These are phyloP conservation scores for Steinernema khuongi DNA, from an alignment of 1,140 invertebrate species.

Conservation along the genomic window DNA sequence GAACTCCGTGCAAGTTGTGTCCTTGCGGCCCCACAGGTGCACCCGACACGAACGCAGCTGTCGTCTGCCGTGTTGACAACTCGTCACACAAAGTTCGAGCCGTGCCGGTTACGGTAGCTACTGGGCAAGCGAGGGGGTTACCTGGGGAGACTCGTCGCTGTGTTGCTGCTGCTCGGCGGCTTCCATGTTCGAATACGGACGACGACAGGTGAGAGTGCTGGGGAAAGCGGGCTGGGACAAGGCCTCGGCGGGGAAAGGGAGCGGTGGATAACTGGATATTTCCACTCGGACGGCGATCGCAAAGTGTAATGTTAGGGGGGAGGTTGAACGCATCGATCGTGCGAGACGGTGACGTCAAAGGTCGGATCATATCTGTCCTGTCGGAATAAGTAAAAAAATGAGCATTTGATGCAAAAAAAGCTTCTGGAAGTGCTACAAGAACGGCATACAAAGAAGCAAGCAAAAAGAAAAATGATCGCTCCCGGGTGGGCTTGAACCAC, in stretches of 20 bases:
- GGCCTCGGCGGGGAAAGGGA: neutral
- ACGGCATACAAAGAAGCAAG: neutral
- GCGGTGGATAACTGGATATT: slow-evolving; percentile 10
- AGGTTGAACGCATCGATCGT: neutral
- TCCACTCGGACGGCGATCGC: neutral
- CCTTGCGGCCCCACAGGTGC: no score
- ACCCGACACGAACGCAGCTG: no score
- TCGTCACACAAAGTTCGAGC: neutral
- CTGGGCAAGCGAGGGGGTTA: neutral
- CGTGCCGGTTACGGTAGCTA: neutral
- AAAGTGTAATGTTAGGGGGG: slow-evolving; percentile 2
- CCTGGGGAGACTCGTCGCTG: neutral
- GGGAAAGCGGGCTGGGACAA: neutral
- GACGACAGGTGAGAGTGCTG: neutral
- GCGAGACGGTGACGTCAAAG: neutral
- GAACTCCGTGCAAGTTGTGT: no score
- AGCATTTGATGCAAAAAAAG: neutral
- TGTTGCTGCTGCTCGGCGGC: neutral
- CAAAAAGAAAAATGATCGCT: slow-evolving; percentile 2
- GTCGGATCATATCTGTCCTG: neutral
- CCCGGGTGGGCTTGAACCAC: slow-evolving; percentile 32
- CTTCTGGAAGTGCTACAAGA: neutral
- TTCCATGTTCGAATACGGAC: neutral
- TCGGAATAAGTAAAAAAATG: no score
- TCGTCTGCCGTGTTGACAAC: neutral